Percentiles rank a stretch among this genome's conserved stretches.
Conservation (phyloP, 2,888 invertebrate genomes). For the Elaeidobius kamerunicus region DNA sequence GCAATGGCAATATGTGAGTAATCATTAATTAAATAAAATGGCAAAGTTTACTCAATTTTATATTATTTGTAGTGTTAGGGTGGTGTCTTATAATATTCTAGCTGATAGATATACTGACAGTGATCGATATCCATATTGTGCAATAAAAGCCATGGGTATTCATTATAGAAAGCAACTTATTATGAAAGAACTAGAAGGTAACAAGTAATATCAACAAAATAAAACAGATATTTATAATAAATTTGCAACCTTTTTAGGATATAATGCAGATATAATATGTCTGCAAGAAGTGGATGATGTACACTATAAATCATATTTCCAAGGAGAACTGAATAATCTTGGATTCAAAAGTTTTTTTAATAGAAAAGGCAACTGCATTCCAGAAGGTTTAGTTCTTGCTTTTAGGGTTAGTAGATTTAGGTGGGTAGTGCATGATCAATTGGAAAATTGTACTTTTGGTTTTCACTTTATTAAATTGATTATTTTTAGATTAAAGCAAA, state of each 20-base stretch:
- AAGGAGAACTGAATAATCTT: conserved; percentile 55
- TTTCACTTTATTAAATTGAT: too few species aligned
- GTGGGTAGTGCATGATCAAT: too few species aligned
- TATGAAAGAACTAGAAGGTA: conserved; percentile 77
- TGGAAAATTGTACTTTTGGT: too few species aligned
- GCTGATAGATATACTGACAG: conserved; percentile 88
- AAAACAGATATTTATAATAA: too few species aligned
- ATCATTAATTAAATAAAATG: too few species aligned
- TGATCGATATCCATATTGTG: conserved; percentile 79
- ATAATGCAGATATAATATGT: conserved; percentile 86
- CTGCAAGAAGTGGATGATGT: conserved; percentile 90
- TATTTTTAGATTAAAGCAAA: conserved; percentile 51
- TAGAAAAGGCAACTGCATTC: conserved; percentile 68
- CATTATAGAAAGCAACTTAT: conserved; percentile 86
- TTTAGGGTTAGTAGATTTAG: conserved; percentile 67
- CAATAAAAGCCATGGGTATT: conserved; percentile 72
- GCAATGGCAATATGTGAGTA: conserved; percentile 58
- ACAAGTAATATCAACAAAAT: too few species aligned
- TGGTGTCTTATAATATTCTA: conserved; percentile 85
- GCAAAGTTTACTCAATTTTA: too few species aligned
- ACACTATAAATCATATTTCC: conserved; percentile 67
- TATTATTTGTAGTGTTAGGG: conserved; percentile 60
- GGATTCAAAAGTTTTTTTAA: conserved; percentile 62
- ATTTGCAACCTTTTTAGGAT: too few species aligned
- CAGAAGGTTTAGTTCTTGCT: conserved; percentile 82